These are phyloP conservation scores for Margaritifera margaritifera DNA, from an alignment of 2,888 invertebrate species.

Conservation along the genomic window DNA sequence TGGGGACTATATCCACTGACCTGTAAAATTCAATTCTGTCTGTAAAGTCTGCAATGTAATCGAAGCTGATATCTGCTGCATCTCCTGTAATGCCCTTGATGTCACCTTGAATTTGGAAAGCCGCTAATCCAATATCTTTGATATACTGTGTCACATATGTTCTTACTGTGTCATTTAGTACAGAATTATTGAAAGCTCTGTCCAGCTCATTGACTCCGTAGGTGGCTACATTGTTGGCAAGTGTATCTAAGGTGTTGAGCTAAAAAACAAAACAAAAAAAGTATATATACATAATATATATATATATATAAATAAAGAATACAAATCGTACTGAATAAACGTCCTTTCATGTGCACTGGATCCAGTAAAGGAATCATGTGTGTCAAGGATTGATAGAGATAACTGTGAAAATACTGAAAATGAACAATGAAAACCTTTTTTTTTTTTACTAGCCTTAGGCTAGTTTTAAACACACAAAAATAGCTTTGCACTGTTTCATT, in stretches of 20 bases:
- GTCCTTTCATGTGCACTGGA: too few species aligned
- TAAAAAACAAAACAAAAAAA: conserved; percentile 23
- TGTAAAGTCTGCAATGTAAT: conserved; percentile 29
- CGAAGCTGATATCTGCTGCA: conserved; percentile 35
- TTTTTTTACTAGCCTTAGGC: too few species aligned
- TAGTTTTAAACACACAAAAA: too few species aligned
- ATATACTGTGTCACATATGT: conserved; percentile 29
- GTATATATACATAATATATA: neutral
- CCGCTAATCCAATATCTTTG: conserved; percentile 36
- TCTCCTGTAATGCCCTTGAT: conserved; percentile 30
- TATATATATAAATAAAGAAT: neutral
- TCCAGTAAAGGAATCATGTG: too few species aligned
- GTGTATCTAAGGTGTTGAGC: conserved; percentile 33
- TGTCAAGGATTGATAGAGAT: too few species aligned
- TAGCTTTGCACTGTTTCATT: too few species aligned
- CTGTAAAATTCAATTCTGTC: conserved; percentile 47
- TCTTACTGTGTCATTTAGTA: conserved; percentile 37
- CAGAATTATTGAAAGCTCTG: conserved; percentile 29
- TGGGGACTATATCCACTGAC: conserved; percentile 17
- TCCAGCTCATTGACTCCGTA: conserved; percentile 38
- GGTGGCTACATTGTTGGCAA: conserved; percentile 32
- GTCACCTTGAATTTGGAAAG: conserved; percentile 32
- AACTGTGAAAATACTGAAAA: too few species aligned
- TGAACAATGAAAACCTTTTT: too few species aligned
- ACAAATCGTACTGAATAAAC: too few species aligned